Evolutionary conservation across 2,888 invertebrate species (phyloP).

Genomic region (Sminthurinus aureus): DNA sequence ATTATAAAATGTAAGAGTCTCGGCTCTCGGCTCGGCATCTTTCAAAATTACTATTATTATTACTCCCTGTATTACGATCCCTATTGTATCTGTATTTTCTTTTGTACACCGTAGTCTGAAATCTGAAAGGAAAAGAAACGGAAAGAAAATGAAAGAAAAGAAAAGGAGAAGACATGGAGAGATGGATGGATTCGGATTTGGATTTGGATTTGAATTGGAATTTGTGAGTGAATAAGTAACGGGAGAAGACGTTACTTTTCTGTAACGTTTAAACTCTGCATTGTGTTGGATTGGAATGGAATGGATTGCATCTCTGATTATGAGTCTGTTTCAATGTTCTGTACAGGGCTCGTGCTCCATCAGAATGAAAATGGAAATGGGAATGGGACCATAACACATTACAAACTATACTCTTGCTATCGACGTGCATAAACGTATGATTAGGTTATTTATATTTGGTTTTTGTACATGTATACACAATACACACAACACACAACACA

Average conservation of each 20-base stretch:
- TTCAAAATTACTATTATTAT: background rate
- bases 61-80: background rate
- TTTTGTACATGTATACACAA: background rate
- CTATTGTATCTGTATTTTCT: background rate
- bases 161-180: background rate
- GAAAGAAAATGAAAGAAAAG: background rate
- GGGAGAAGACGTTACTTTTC: no score
- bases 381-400: no score
- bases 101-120: background rate
- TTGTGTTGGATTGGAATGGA: no score
- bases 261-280: no score
- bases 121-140: background rate
- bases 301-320: no score
- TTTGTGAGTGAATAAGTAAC: no score
- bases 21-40: background rate
- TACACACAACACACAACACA: background rate
- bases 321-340: no score
- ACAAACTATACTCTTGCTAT: no score
- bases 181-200: background rate
- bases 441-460: background rate
- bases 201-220: no score
- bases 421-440: background rate
- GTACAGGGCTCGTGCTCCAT: no score
- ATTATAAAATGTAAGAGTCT: no score
- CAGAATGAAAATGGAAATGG: no score